phyloP scores from a whole-genome alignment of 1,140 invertebrate genomes.

The Lethrus apterus region DNA sequence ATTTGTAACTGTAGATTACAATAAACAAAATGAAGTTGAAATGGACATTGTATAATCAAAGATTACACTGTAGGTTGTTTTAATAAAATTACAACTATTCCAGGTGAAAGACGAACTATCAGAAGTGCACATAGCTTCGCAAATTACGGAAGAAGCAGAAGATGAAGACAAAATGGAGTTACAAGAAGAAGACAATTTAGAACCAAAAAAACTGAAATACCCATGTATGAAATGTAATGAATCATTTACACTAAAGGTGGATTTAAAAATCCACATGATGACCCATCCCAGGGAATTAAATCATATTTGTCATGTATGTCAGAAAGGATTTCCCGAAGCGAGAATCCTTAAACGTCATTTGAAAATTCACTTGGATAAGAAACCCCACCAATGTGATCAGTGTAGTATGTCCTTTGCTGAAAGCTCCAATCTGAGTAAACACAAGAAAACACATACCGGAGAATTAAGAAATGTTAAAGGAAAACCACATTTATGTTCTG shows the following conservation, averaged over 20 bases:
- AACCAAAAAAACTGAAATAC: slow-evolving; percentile 29
- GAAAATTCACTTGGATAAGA: slow-evolving; percentile 41
- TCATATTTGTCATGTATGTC: slow-evolving; percentile 43
- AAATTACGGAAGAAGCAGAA: slow-evolving; percentile 8
- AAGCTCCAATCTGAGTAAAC: slow-evolving; percentile 44
- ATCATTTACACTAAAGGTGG: slow-evolving; percentile 36
- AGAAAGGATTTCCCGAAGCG: slow-evolving; percentile 43
- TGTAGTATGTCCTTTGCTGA: slow-evolving; percentile 48
- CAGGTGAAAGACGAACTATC: no score
- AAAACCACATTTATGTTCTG: slow-evolving; percentile 43
- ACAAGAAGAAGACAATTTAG: slow-evolving; percentile 9
- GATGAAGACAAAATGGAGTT: slow-evolving; percentile 7
- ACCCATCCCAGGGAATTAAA: slow-evolving; percentile 37
- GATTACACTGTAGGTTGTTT: no score
- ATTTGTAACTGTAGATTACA: slow-evolving; percentile 24
- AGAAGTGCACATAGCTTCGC: no score
- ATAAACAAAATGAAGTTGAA: slow-evolving; percentile 3
- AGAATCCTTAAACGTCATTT: slow-evolving; percentile 44
- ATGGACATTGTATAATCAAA: no score
- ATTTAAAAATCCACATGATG: slow-evolving; percentile 41
- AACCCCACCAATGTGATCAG: slow-evolving; percentile 44
- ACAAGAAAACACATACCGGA: slow-evolving; percentile 46
- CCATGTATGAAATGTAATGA: slow-evolving; percentile 37
- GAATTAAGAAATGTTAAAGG: slow-evolving; percentile 42
- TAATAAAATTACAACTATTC: no score